These are phyloP conservation scores for Zaprionus lachaisei DNA, from an alignment of 1,140 invertebrate species.

Conservation along the genomic window DNA sequence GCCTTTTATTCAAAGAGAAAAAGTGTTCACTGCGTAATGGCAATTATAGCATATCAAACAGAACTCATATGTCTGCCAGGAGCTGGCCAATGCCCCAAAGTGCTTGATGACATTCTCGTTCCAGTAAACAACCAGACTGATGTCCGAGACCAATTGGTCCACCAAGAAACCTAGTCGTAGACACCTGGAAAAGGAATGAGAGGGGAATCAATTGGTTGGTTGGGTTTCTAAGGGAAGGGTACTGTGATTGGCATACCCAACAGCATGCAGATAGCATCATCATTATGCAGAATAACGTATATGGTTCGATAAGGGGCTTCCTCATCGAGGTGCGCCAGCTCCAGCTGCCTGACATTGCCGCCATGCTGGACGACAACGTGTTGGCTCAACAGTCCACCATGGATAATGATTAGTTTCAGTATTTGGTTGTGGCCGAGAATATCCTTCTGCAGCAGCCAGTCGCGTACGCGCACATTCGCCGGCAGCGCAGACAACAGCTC, in stretches of 20 bases:
- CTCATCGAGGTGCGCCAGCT: slow-evolving; percentile 81
- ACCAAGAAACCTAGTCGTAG: slow-evolving; percentile 85
- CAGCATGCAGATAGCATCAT: slow-evolving; percentile 80
- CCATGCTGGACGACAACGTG: slow-evolving; percentile 88
- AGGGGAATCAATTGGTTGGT: neutral
- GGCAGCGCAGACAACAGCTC: slow-evolving; percentile 84
- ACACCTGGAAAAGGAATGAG: slow-evolving; percentile 43
- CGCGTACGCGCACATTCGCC: slow-evolving; percentile 85
- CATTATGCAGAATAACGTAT: slow-evolving; percentile 85
- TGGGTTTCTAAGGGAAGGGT: neutral
- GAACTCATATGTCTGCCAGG: neutral
- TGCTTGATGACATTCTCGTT: slow-evolving; percentile 87
- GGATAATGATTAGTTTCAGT: slow-evolving; percentile 90
- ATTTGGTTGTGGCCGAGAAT: slow-evolving; percentile 89
- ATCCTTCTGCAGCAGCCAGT: slow-evolving; percentile 93
- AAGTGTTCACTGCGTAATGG: neutral
- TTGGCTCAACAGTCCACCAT: slow-evolving; percentile 91
- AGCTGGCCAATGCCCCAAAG: neutral
- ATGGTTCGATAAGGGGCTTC: slow-evolving; percentile 84
- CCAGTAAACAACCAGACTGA: slow-evolving; percentile 85
- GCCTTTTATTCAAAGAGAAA: neutral
- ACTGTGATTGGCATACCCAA: slow-evolving; percentile 54
- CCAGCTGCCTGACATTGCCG: slow-evolving; percentile 84
- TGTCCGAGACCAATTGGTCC: slow-evolving; percentile 87
- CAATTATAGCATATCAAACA: neutral